phyloP scores from a whole-genome alignment of 2,888 invertebrate genomes.

The Hemistola chrysoprasaria region DNA sequence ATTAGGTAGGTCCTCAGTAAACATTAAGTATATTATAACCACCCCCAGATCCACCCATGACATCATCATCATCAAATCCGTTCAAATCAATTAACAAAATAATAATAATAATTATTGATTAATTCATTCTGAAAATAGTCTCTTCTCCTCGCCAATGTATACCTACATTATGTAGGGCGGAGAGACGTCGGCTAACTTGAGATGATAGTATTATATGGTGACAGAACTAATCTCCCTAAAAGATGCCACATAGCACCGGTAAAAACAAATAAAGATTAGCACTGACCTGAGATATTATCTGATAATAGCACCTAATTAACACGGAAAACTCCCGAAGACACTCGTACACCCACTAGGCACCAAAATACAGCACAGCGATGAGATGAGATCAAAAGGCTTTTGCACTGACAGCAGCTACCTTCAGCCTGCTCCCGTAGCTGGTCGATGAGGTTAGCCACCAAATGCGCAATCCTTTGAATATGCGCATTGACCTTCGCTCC shows the following conservation, averaged over 20 bases:
- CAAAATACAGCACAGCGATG: conserved; percentile 73
- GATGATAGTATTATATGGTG: too few relatives aligned
- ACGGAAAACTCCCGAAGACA: conserved; percentile 58
- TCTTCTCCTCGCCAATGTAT: background rate
- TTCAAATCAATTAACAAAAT: background rate
- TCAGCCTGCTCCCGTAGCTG: conserved; percentile 52
- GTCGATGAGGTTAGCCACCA: conserved; percentile 71
- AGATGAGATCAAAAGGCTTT: conserved; percentile 56
- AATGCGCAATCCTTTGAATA: conserved; percentile 81
- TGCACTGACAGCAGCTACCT: conserved; percentile 55
- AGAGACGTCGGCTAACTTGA: conserved; percentile 10
- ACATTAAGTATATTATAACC: too few relatives aligned
- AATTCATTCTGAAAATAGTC: background rate
- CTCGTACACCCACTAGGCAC: conserved; percentile 73
- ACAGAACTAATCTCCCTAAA: conserved; percentile 2
- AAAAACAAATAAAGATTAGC: conserved; percentile 29
- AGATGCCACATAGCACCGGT: conserved; percentile 18
- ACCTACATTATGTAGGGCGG: conserved; percentile 13
- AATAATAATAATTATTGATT: too few relatives aligned
- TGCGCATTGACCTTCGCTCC: conserved; percentile 71
- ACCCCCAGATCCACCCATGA: conserved; percentile 52
- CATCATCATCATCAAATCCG: conserved; percentile 41
- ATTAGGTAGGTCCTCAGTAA: too few relatives aligned
- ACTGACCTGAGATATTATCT: conserved; percentile 61
- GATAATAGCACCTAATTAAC: conserved; percentile 55